Percentiles rank a stretch among this genome's conserved stretches.
Conservation (phyloP, 1,140 invertebrate species). For the Aphidius ervi region DNA sequence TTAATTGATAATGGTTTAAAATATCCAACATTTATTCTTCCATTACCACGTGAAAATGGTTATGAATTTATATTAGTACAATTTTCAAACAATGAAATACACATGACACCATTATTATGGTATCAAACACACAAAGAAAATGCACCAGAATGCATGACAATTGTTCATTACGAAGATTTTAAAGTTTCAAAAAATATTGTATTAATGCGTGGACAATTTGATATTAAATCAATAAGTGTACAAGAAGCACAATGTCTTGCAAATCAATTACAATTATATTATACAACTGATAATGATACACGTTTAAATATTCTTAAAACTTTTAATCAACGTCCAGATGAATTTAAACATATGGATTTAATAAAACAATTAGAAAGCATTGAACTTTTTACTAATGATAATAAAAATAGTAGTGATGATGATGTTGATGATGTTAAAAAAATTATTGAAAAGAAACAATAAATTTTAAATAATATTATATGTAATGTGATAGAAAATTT, state of each 20-base stretch:
- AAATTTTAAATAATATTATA: too few relatives aligned
- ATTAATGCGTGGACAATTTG: conserved; percentile 84
- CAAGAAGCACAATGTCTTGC: conserved; percentile 80
- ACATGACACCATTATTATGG: conserved; percentile 82
- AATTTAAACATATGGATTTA: conserved; percentile 81
- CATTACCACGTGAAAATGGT: conserved; percentile 75
- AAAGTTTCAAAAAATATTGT: conserved; percentile 73
- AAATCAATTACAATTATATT: conserved; percentile 84
- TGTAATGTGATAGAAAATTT: too few relatives aligned
- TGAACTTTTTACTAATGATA: conserved; percentile 39
- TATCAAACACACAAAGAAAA: conserved; percentile 89
- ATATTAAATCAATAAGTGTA: conserved; percentile 71
- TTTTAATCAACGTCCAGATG: conserved; percentile 69
- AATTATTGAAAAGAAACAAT: neutral
- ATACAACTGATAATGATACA: conserved; percentile 61
- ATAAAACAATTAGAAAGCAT: conserved; percentile 76
- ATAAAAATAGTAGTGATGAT: conserved; percentile 16
- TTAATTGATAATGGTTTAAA: conserved; percentile 58
- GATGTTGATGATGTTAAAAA: conserved; percentile 4
- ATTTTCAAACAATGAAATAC: conserved; percentile 68
- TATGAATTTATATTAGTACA: conserved; percentile 87
- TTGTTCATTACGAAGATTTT: conserved; percentile 80
- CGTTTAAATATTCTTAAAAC: conserved; percentile 65
- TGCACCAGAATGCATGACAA: conserved; percentile 81
- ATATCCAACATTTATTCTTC: conserved; percentile 74